Percentiles rank a stretch among this genome's conserved stretches.
phyloP scores from a whole-genome alignment of 1,140 invertebrate species.

The Drosophila dunni region DNA sequence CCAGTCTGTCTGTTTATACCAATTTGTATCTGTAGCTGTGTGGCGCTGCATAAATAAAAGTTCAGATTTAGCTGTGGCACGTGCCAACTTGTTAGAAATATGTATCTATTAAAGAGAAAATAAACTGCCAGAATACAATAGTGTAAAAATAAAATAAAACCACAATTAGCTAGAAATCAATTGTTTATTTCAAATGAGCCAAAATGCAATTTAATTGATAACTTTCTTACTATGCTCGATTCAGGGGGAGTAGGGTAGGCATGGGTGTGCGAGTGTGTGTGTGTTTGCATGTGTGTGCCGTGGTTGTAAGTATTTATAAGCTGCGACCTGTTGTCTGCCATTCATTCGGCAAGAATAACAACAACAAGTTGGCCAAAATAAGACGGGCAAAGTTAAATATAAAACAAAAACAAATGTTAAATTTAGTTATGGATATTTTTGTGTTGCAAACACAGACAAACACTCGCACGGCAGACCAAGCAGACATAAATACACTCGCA shows the following conservation, averaged over 20 bases:
- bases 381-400: slow-evolving; percentile 68
- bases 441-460: slow-evolving; percentile 33
- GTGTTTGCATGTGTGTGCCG: neutral
- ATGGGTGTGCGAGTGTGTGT: slow-evolving; percentile 4
- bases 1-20: slow-evolving; percentile 21
- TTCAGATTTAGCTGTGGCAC: slow-evolving; percentile 69
- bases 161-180: slow-evolving; percentile 58
- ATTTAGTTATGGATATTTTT: slow-evolving; percentile 76
- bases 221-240: slow-evolving; percentile 28
- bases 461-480: neutral
- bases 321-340: slow-evolving; percentile 56
- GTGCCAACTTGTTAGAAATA: slow-evolving; percentile 58
- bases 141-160: slow-evolving; percentile 69
- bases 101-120: slow-evolving; percentile 31
- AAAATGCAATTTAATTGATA: slow-evolving; percentile 52
- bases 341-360: slow-evolving; percentile 56
- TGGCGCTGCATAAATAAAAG: slow-evolving; percentile 42
- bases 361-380: slow-evolving; percentile 63
- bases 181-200: slow-evolving; percentile 61
- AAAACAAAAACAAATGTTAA: slow-evolving; percentile 79
- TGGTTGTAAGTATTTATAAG: slow-evolving; percentile 53
- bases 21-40: slow-evolving; percentile 25
- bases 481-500: slow-evolving; percentile 9
- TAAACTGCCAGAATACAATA: slow-evolving; percentile 17
- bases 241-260: neutral